Conservation (phyloP, 2,797 vertebrate species). For the Chaetophractus vellerosus region DNA sequence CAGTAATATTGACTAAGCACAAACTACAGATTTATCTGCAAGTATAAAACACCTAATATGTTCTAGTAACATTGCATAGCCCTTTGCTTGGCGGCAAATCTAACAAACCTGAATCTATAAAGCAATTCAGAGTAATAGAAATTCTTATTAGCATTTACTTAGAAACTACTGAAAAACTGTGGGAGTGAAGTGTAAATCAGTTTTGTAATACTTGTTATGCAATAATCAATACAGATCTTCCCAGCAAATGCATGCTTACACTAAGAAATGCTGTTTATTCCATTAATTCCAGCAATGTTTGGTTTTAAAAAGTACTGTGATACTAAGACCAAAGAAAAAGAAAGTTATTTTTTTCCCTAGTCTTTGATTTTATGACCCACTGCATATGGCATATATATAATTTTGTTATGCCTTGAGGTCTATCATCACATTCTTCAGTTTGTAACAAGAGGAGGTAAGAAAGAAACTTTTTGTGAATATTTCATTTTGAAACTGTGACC, state of each 20-base stretch:
- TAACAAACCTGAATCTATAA: slow-evolving; percentile 47
- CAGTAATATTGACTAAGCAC: slow-evolving; percentile 32
- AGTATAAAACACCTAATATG: slow-evolving; percentile 35
- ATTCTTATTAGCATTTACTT: slow-evolving; percentile 42
- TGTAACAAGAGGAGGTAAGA: slow-evolving; percentile 41
- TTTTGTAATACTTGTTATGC: slow-evolving; percentile 68
- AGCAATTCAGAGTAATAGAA: slow-evolving; percentile 73
- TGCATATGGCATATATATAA: background rate
- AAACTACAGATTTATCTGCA: background rate
- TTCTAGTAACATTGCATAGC: background rate
- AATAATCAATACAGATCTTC: slow-evolving; percentile 85
- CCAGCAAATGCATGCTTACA: slow-evolving; percentile 55
- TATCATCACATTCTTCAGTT: slow-evolving; percentile 44
- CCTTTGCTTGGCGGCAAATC: slow-evolving; percentile 46
- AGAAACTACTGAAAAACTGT: background rate
- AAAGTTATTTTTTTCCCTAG: slow-evolving; percentile 48
- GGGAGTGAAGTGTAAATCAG: slow-evolving; percentile 66
- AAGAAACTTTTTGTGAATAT: background rate
- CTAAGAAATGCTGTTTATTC: slow-evolving; percentile 39
- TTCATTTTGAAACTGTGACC: background rate
- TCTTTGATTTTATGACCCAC: slow-evolving; percentile 67
- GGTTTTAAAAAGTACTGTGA: slow-evolving; percentile 37
- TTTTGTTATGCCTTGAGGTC: slow-evolving; percentile 16
- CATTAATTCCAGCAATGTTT: slow-evolving; percentile 63
- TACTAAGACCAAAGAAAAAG: slow-evolving; percentile 25